Conservation (phyloP, 1,140 invertebrate species). For the Brachionus asplanchnoidis region DNA sequence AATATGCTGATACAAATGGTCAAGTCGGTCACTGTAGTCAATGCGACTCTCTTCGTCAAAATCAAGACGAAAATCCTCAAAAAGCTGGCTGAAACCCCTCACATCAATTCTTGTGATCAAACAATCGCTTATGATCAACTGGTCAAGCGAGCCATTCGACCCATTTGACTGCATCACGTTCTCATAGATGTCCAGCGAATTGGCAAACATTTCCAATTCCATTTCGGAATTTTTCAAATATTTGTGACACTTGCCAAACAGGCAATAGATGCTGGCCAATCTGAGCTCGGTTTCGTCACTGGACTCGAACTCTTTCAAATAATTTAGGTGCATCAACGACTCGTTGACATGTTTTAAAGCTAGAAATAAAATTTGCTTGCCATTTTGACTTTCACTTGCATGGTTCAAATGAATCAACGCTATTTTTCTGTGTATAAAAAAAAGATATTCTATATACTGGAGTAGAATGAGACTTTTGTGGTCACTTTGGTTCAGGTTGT, state of each 20-base stretch:
- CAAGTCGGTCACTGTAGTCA: background rate
- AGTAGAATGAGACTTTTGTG: background rate
- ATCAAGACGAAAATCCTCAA: constrained; percentile 18
- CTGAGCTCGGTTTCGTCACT: constrained; percentile 18
- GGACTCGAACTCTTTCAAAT: constrained; percentile 5
- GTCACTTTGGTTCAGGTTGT: background rate
- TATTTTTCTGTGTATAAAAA: constrained; percentile 39
- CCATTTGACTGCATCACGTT: background rate
- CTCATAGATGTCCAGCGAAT: constrained; percentile 32
- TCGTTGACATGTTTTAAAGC: constrained; percentile 37
- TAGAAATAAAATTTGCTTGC: constrained; percentile 16
- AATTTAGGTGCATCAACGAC: background rate
- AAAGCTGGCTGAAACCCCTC: background rate
- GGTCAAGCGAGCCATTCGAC: too few species aligned
- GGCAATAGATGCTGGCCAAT: constrained; percentile 11
- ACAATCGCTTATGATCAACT: background rate
- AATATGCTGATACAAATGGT: constrained; percentile 26
- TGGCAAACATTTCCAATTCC: constrained; percentile 41
- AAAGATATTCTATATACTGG: constrained; percentile 33
- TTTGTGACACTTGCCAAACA: constrained; percentile 39
- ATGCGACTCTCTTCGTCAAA: constrained; percentile 24
- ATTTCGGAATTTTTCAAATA: constrained; percentile 38
- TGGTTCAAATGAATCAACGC: constrained; percentile 33
- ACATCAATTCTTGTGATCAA: background rate
- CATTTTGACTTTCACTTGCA: background rate